Conservation (phyloP, 2,797 vertebrate genomes). For the Oreochromis grahami region DNA sequence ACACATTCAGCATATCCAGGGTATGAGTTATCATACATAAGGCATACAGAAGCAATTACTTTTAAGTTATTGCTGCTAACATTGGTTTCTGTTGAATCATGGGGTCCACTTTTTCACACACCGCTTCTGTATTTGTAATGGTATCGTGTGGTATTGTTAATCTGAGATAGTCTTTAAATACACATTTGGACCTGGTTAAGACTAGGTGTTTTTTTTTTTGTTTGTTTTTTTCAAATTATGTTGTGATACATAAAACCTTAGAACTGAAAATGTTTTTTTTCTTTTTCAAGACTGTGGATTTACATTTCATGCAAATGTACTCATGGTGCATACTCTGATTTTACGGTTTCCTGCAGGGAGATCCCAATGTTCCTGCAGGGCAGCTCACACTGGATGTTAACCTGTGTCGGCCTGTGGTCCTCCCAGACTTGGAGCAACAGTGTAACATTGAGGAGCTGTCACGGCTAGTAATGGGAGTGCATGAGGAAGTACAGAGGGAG, state of each 20-base stretch:
- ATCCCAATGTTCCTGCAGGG: conserved; percentile 96
- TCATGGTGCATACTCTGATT: neutral
- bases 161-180: neutral
- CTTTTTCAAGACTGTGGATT: neutral
- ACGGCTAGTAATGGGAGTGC: conserved; percentile 83
- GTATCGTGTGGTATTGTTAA: neutral
- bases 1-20: rapidly evolving
- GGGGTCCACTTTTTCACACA: neutral
- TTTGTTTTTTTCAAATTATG: neutral
- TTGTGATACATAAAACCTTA: neutral
- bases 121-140: neutral
- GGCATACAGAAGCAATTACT: neutral
- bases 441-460: conserved; percentile 89
- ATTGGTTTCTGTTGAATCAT: neutral
- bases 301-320: neutral
- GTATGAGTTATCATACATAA: neutral
- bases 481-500: conserved; percentile 82
- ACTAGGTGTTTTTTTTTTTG: neutral
- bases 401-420: conserved; percentile 82
- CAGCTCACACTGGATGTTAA: conserved; percentile 93
- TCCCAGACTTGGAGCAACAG: conserved; percentile 86
- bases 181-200: neutral
- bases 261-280: neutral
- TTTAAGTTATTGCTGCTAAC: neutral
- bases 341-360: conserved; percentile 76